phyloP scores from a whole-genome alignment of 2,113 vertebrate genomes.

The Crotalus viridis region DNA sequence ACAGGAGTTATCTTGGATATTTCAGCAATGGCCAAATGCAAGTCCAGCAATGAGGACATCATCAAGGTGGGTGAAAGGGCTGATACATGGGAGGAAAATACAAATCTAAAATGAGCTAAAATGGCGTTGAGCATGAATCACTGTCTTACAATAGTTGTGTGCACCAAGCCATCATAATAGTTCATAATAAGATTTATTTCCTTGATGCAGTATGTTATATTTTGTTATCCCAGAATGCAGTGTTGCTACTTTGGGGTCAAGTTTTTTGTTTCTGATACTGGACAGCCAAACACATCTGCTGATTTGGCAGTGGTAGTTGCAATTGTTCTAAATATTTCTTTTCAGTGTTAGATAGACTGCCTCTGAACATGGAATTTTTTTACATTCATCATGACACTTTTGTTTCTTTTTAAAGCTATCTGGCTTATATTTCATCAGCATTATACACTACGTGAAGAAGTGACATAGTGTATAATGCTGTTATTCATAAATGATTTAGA shows the following conservation, averaged over 20 bases:
- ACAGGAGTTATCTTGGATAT: slow-evolving; percentile 84
- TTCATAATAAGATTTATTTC: neutral
- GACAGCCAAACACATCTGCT: neutral
- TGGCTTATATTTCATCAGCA: neutral
- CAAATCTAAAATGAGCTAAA: neutral
- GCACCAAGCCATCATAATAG: neutral
- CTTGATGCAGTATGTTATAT: neutral
- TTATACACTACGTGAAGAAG: neutral
- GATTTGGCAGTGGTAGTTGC: neutral
- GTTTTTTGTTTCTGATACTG: neutral
- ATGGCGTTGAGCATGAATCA: neutral
- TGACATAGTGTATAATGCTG: no score
- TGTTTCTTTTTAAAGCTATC: neutral
- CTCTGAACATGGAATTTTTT: neutral
- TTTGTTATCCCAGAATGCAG: neutral
- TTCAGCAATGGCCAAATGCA: slow-evolving; percentile 86
- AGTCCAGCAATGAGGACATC: slow-evolving; percentile 94
- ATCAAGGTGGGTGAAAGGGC: slow-evolving; percentile 82
- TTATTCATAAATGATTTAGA: no score
- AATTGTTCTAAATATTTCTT: neutral
- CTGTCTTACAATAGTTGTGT: neutral
- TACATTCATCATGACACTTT: neutral
- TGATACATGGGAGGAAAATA: neutral
- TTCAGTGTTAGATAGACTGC: neutral
- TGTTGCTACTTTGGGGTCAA: neutral